Evolutionary conservation across 2,113 vertebrate genomes (phyloP), one percentile per base, ranked within the genome.

Genomic region (Vireo altiloquus): DNA sequence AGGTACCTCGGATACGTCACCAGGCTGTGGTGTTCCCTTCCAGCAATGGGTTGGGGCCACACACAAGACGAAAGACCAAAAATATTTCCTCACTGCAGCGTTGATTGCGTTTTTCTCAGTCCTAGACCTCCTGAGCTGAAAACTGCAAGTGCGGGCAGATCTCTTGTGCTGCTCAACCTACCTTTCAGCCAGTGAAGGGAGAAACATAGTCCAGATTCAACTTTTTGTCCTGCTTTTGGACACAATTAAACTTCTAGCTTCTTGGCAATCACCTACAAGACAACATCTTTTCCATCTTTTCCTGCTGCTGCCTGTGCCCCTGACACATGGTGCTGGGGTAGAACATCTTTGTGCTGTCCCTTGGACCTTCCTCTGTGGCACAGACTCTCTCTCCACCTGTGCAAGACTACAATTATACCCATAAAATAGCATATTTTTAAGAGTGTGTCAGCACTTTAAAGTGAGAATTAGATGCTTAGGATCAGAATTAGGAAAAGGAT

Each of bases 1-100:
- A 21, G 21, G 30, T 30, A 7, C 35, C 35, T 64, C 0, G 0
- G 18, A 16, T 25, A 7, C n/a, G 44, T 44, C 74, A 37, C 13
- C 30, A 79, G n/a, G 27, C 39, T 9, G 27, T 7, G 11, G 7
- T 53, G 31, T 1, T 3, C 11, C n/a, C n/a, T 59, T 87, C 61
- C 46, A 72, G 77, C 24, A 40, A 20, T 1, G 18, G 13, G 17
- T 3, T 91, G n/a, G 25, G 42, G 54, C 37, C 31, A 15, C 37
- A 33, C 33, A n/a, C 18, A 39, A 28, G 33, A 11, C 5, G 28
- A 42, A 70, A 57, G 17, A 27, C 9, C 15, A 33, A 47, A 87
- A 40, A 0, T 19, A 20, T 53, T 74, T 69, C 11, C 84, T 83
- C 14, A 16, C 6, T 46, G 39, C 6, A 52, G 24, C 20, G 16